These are phyloP conservation scores for Zosterops japonicus DNA, from an alignment of 2,113 vertebrate species.

Conservation along the genomic window DNA sequence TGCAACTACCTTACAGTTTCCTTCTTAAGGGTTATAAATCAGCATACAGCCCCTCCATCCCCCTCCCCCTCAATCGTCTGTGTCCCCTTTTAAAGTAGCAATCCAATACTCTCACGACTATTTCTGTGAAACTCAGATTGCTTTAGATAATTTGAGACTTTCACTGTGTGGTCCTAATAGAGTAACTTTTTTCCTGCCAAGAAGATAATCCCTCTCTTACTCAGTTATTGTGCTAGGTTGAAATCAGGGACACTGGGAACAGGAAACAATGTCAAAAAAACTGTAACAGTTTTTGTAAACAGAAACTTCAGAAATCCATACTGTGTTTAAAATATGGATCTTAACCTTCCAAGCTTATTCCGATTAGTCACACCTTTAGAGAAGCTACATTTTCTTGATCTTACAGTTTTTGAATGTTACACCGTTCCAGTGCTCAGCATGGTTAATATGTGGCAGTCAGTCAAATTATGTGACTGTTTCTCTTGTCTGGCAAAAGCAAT, in stretches of 20 bases:
- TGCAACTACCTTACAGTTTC: background rate
- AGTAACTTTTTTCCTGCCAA: constrained; percentile 16
- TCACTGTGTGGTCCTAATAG: constrained; percentile 8
- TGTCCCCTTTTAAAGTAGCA: fast-evolving
- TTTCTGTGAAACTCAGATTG: background rate
- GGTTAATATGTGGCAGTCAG: background rate
- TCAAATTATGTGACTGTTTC: background rate
- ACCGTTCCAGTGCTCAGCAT: background rate
- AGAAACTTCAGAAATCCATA: background rate
- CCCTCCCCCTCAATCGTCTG: too few relatives aligned
- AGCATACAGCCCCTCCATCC: too few relatives aligned
- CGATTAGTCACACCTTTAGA: background rate
- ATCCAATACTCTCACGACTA: background rate
- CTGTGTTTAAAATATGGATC: background rate
- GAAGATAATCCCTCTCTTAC: background rate
- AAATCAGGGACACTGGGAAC: background rate
- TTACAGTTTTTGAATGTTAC: background rate
- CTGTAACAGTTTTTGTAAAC: background rate
- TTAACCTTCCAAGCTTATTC: background rate
- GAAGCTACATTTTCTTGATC: background rate
- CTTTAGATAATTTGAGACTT: background rate
- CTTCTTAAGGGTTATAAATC: background rate
- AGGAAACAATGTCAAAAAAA: background rate
- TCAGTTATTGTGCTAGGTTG: background rate
- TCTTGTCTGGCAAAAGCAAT: background rate